phyloP scores from a whole-genome alignment of 2,888 invertebrate species.

The Leucozona laternaria region DNA sequence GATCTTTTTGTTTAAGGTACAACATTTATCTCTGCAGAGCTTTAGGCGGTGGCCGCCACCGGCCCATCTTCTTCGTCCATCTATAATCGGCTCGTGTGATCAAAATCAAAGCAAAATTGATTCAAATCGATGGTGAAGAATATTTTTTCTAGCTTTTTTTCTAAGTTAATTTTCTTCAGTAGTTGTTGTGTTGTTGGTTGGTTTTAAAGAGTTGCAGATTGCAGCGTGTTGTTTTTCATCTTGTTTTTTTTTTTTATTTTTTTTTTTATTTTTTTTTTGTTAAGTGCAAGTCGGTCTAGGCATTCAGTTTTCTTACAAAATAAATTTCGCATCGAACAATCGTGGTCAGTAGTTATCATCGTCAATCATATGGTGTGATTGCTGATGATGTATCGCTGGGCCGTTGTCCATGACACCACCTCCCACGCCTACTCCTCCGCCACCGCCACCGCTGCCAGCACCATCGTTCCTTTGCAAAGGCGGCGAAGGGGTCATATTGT shows the following conservation, averaged over 20 bases:
- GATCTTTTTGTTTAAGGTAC: slow-evolving; percentile 27
- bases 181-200: slow-evolving; percentile 33
- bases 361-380: slow-evolving; percentile 77
- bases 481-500: slow-evolving; percentile 74
- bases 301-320: slow-evolving; percentile 63
- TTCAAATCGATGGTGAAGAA: slow-evolving; percentile 51
- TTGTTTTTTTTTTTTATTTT: slow-evolving; percentile 28
- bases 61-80: slow-evolving; percentile 30
- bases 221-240: slow-evolving; percentile 40
- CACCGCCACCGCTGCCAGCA: slow-evolving; percentile 78
- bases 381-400: slow-evolving; percentile 77
- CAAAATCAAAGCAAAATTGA: slow-evolving; percentile 48
- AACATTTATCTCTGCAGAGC: slow-evolving; percentile 52
- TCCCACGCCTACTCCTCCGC: slow-evolving; percentile 36
- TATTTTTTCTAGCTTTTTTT: slow-evolving; percentile 4
- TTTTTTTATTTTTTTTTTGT: slow-evolving; percentile 35
- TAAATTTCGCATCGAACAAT: slow-evolving; percentile 75
- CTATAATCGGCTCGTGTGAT: slow-evolving; percentile 11
- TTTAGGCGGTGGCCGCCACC: slow-evolving; percentile 48
- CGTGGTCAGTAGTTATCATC: slow-evolving; percentile 79
- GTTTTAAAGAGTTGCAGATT: slow-evolving; percentile 32
- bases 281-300: slow-evolving; percentile 68
- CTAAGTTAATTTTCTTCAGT: slow-evolving; percentile 42
- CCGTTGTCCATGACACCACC: slow-evolving; percentile 71
- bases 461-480: slow-evolving; percentile 76